Base-by-base conservation (phyloP, 2,797 vertebrate species). In the Sebastes trivittatus region DNA sequence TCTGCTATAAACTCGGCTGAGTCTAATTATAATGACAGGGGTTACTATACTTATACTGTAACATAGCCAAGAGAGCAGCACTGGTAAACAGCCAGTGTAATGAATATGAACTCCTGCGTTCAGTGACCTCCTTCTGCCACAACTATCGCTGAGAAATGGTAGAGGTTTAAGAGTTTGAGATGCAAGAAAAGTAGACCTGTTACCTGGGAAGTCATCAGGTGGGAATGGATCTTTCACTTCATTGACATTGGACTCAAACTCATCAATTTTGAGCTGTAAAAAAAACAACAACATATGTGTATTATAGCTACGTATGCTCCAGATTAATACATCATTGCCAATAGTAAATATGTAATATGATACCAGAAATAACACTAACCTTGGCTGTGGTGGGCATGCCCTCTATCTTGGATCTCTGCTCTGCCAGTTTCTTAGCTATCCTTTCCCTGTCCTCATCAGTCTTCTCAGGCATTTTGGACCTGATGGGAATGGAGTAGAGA, bases 171-270 rank as follows among this genome's bases (percentile, higher is more conserved):
- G 46, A 56, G 29, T 11, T 5, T 1, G 20, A 1, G 5, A 60
- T 60, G 23, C 2, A 38, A 72, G 23, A 54, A 54, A 65, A 30
- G 11, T 6, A 34, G 5, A 70, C 0, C 23, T 38, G 11, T 65
- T 95, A 99, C 98, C 98, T 96, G 98, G 98, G 85, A 99, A 99
- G 87, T 99, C 98, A 6, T 97, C 97, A 8, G 98, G 98, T 52
- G 98, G 98, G 88, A 99, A 99, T 0, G 98, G 98, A 78, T 99
- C 98, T 90, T 99, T 99, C 78, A 99, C 97, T 93, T 99, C 98
- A 54, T 99, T 99, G 75, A 99, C 98, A 11, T 98, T 98, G 29
- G 98, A 98, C 93, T 99, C 98, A 95, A 99, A 99, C 84, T 99
- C 98, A 0, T 99, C 98, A 7, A 99, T 87, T 95, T 98, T 99